Percentiles rank a stretch among this genome's conserved stretches.
phyloP scores from a whole-genome alignment of 2,888 invertebrate genomes.

The Julus scanicus region DNA sequence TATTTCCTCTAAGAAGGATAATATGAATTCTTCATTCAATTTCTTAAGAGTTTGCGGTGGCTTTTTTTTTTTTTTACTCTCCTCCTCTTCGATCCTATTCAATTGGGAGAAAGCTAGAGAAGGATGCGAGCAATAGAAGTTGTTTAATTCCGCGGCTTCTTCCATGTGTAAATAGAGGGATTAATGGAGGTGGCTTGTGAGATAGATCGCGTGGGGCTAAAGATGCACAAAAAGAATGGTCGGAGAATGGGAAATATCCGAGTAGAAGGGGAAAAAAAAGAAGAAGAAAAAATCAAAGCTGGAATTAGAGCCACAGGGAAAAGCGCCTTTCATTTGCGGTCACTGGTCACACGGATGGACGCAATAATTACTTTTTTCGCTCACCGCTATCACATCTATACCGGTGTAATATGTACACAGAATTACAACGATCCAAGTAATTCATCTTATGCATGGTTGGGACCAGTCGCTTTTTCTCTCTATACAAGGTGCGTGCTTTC shows the following conservation, averaged over 20 bases:
- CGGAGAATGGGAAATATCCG: slow-evolving; percentile 1
- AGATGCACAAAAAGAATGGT: slow-evolving; percentile 45
- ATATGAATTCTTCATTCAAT: slow-evolving; percentile 49
- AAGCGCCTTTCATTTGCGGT: slow-evolving; percentile 41
- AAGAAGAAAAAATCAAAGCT: slow-evolving; percentile 30
- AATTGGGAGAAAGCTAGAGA: slow-evolving; percentile 36
- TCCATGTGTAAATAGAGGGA: slow-evolving; percentile 52
- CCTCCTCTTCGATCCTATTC: slow-evolving; percentile 41
- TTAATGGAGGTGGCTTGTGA: slow-evolving; percentile 46
- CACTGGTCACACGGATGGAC: slow-evolving; percentile 45
- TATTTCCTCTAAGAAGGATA: slow-evolving; percentile 50
- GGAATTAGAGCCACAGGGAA: slow-evolving; percentile 36
- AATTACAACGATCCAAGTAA: background rate
- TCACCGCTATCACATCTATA: background rate
- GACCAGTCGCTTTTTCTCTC: background rate
- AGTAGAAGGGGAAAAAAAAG: background rate
- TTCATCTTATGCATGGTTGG: slow-evolving; percentile 35
- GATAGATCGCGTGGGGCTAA: background rate
- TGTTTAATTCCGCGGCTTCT: slow-evolving; percentile 52
- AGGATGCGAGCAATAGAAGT: slow-evolving; percentile 29
- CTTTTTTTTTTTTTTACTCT: background rate
- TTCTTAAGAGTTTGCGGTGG: slow-evolving; percentile 50
- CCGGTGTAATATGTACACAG: slow-evolving; percentile 28
- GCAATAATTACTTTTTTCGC: slow-evolving; percentile 47
- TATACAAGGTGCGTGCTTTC: background rate